Conservation (phyloP, 2,797 vertebrate species). For the Neosilurus mollespiculum region DNA sequence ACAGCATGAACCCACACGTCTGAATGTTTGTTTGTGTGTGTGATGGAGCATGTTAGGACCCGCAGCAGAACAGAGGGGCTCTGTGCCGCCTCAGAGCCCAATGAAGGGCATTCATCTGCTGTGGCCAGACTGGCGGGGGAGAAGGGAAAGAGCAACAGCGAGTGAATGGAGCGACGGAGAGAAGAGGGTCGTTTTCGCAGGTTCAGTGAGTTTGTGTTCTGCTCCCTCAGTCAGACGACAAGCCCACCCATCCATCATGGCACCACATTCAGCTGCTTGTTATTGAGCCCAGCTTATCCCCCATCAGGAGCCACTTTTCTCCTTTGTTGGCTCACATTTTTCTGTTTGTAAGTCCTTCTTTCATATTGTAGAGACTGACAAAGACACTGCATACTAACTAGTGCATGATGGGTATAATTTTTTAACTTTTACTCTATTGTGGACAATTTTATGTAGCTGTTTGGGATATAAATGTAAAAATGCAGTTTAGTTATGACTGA, state of each 20-base stretch:
- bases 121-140: conserved; percentile 31
- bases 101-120: conserved; percentile 71
- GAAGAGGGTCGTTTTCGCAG: conserved; percentile 20
- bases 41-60: conserved; percentile 50
- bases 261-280: conserved; percentile 2
- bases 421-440: background rate
- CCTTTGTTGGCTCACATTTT: background rate
- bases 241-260: conserved; percentile 43
- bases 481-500: background rate
- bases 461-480: background rate
- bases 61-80: conserved; percentile 64
- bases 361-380: background rate
- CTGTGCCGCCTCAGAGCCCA: conserved; percentile 65
- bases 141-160: conserved; percentile 47
- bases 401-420: background rate
- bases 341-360: background rate
- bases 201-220: conserved; percentile 54
- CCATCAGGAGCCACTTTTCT: conserved; percentile 1
- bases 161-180: conserved; percentile 2
- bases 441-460: background rate
- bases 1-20: conserved; percentile 62
- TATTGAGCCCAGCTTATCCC: background rate
- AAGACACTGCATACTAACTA: background rate
- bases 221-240: conserved; percentile 7
- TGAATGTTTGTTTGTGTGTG: conserved; percentile 41